These are phyloP conservation scores for Strigamia maritima DNA, from an alignment of 2,888 invertebrate genomes.

Conservation along the genomic window DNA sequence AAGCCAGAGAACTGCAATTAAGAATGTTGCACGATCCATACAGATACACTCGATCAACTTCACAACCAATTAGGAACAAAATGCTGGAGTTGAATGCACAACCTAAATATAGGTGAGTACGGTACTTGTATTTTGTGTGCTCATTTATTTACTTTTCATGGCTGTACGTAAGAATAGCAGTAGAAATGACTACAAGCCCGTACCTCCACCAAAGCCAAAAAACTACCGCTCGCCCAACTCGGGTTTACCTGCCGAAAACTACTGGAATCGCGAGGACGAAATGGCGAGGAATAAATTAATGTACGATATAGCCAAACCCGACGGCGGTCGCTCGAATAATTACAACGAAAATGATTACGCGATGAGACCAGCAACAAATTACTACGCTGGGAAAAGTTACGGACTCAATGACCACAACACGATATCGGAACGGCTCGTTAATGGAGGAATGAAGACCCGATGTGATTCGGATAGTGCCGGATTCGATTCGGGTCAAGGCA, in stretches of 20 bases:
- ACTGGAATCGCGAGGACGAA: slow-evolving; percentile 42
- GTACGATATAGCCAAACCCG: background rate
- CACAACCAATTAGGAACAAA: slow-evolving; percentile 57
- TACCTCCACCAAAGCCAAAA: slow-evolving; percentile 89
- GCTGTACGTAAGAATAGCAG: background rate
- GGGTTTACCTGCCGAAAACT: slow-evolving; percentile 38
- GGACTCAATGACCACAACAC: slow-evolving; percentile 40
- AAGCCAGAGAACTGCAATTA: slow-evolving; percentile 56
- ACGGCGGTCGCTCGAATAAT: slow-evolving; percentile 42
- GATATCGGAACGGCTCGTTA: slow-evolving; percentile 41
- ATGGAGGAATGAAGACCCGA: slow-evolving; percentile 41
- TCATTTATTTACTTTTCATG: background rate
- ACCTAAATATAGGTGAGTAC: slow-evolving; percentile 42
- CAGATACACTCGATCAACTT: slow-evolving; percentile 65
- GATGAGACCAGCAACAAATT: slow-evolving; percentile 41
- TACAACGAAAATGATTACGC: slow-evolving; percentile 43
- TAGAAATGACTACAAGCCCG: slow-evolving; percentile 69
- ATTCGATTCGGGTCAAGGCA: slow-evolving; percentile 56
- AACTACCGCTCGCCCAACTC: slow-evolving; percentile 72
- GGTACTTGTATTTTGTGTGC: background rate
- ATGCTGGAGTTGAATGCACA: slow-evolving; percentile 26
- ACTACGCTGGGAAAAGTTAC: slow-evolving; percentile 43
- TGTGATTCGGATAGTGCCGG: slow-evolving; percentile 48
- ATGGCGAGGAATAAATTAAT: background rate
- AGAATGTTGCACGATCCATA: slow-evolving; percentile 58